phyloP scores from a whole-genome alignment of 2,113 vertebrate genomes.

The Mola mola region DNA sequence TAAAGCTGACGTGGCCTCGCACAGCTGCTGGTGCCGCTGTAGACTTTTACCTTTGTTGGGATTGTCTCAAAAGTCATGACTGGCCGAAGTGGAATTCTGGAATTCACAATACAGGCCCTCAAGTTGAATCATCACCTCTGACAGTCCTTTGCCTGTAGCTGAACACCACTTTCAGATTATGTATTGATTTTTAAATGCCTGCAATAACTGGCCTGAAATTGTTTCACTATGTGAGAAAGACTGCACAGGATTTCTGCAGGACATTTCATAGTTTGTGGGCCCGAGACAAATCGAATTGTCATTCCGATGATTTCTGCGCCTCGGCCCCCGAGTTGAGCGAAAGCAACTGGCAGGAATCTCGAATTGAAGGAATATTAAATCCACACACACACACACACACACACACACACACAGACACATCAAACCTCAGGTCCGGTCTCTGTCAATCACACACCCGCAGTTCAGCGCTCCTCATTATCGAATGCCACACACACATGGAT shows the following conservation, averaged over 20 bases:
- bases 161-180: background rate
- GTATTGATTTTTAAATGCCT: constrained; percentile 10
- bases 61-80: too few relatives aligned
- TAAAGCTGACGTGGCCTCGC: background rate
- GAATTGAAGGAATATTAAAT: constrained; percentile 36
- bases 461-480: background rate
- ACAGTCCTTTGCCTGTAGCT: background rate
- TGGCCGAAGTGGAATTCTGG: too few relatives aligned
- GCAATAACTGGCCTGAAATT: background rate
- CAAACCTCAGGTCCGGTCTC: constrained; percentile 47
- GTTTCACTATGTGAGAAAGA: background rate
- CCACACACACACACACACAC: background rate
- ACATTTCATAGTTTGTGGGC: background rate
- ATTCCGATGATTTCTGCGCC: constrained; percentile 1
- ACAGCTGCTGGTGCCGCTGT: background rate
- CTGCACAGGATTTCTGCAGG: background rate
- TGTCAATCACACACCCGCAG: constrained; percentile 11
- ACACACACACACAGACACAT: too few relatives aligned
- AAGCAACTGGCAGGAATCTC: too few relatives aligned
- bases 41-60: background rate
- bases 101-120: background rate
- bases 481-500: too few relatives aligned
- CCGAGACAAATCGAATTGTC: constrained; percentile 10
- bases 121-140: constrained; percentile 13
- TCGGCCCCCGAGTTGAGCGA: constrained; percentile 5